Base-by-base conservation (phyloP, 2,113 vertebrate species). In the Saimiri boliviensis region DNA sequence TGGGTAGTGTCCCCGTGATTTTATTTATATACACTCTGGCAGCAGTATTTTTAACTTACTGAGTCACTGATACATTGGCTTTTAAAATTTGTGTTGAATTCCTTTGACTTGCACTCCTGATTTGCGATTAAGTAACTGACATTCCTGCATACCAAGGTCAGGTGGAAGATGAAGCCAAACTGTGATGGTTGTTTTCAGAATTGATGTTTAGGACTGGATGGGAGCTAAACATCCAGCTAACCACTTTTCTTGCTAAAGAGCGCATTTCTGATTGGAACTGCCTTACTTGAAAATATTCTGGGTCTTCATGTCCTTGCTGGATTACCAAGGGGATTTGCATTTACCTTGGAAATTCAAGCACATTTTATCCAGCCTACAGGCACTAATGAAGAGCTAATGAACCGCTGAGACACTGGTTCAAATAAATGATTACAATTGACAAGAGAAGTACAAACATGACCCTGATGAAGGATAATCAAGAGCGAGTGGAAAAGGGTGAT, bases 381-480 rank as follows among this genome's bases (percentile, higher is more conserved):
- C 86, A 54, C 89, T 97, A 96, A 97, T 96, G 93, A 97, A 92
- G 85, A 92, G 89, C 88, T 96, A 91, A 96, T 95, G 95, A 97
- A 93, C 94, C 52, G 0, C 73, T 27, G 93, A 93, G 91, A 95
- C 66, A 56, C 90, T 45, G 93, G 93, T 94, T 95, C 96, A 92
- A 96, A 92, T 86, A 97, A 94, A 90, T 96, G 96, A 97, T 97
- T 94, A 92, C 82, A 93, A 49, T 90, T 19, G 49, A 76, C 94
- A 54, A 89, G 93, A 37, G 91, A 83, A 87, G 94, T 76, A 3
- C 86, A 97, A 88, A 93, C 89, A 68, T 68, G 84, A 84, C 85
- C 94, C 92, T 91, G 96, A 95, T 96, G 93, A 96, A 47, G 52
- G 86, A 74, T 95, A 96, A 95, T 97, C 94, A 95, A 63, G 95